Evolutionary conservation across 2,888 invertebrate genomes (phyloP).

Genomic region (Cryptophagus acutangulus): DNA sequence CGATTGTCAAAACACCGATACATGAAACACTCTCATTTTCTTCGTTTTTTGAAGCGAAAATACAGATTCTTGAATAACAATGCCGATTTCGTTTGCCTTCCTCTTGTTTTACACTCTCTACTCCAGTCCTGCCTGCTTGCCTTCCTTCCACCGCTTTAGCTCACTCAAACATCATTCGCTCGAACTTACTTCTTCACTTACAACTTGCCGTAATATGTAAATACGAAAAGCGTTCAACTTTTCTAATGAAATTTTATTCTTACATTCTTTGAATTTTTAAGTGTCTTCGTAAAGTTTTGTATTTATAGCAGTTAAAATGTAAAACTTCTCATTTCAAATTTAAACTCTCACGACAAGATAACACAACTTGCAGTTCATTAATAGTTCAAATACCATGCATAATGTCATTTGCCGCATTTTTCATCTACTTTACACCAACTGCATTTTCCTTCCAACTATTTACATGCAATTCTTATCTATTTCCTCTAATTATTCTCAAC

Average conservation of each 20-base stretch:
- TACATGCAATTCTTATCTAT: too few relatives aligned
- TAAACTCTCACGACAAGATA: constrained; percentile 2
- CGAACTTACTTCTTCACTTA: constrained; percentile 14
- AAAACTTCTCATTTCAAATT: constrained; percentile 7
- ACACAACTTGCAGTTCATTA: background rate
- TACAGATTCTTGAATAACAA: constrained; percentile 25
- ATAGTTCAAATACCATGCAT: constrained; percentile 5
- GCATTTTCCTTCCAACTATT: too few relatives aligned
- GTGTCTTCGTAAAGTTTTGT: constrained; percentile 8
- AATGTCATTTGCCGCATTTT: constrained; percentile 3
- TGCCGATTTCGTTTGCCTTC: constrained; percentile 10
- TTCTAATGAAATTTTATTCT: constrained; percentile 18
- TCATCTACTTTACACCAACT: constrained; percentile 4
- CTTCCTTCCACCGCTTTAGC: background rate
- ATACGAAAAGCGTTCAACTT: constrained; percentile 15
- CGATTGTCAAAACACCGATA: constrained; percentile 14
- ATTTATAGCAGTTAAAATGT: constrained; percentile 3
- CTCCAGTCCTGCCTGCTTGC: background rate
- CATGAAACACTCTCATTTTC: constrained; percentile 28
- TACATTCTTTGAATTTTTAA: constrained; percentile 10
- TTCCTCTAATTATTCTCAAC: too few relatives aligned
- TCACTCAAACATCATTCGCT: constrained; percentile 1
- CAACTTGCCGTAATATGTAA: constrained; percentile 14
- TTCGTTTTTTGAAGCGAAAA: constrained; percentile 18
- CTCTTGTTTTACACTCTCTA: constrained; percentile 3